Conservation (phyloP, 2,888 invertebrate species). For the Seladonia tumulorum region DNA sequence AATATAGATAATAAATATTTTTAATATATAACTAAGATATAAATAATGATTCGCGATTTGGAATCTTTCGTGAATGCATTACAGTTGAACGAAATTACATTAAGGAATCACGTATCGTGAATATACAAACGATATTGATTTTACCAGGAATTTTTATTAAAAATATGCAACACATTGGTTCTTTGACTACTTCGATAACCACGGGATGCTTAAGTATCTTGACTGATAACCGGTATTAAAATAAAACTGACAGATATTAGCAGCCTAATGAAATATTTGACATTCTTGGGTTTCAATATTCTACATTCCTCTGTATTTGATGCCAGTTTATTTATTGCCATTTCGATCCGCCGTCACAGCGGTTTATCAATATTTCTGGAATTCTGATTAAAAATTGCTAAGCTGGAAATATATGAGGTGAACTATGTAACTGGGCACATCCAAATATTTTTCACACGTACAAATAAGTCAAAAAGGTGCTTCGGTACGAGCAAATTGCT, state of each 20-base stretch:
- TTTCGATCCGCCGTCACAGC: conserved; percentile 4
- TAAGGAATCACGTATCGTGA: neutral
- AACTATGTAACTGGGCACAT: neutral
- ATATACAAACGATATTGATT: neutral
- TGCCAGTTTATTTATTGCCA: conserved; percentile 44
- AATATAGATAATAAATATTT: too few relatives aligned
- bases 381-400: conserved; percentile 39
- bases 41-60: neutral
- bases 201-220: neutral
- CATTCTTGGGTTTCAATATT: conserved; percentile 52
- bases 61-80: neutral
- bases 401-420: neutral
- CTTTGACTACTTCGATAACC: neutral
- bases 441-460: neutral
- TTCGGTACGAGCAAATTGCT: neutral
- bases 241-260: conserved; percentile 12
- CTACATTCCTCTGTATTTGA: conserved; percentile 26
- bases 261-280: conserved; percentile 43
- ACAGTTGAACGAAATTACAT: neutral
- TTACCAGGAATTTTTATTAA: neutral
- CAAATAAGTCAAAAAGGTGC: neutral
- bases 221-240: conserved; percentile 21
- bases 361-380: conserved; percentile 30
- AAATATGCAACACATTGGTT: neutral
- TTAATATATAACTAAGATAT: too few relatives aligned